Conservation (phyloP, 1,140 invertebrate genomes). For the Orchestia grillus region DNA sequence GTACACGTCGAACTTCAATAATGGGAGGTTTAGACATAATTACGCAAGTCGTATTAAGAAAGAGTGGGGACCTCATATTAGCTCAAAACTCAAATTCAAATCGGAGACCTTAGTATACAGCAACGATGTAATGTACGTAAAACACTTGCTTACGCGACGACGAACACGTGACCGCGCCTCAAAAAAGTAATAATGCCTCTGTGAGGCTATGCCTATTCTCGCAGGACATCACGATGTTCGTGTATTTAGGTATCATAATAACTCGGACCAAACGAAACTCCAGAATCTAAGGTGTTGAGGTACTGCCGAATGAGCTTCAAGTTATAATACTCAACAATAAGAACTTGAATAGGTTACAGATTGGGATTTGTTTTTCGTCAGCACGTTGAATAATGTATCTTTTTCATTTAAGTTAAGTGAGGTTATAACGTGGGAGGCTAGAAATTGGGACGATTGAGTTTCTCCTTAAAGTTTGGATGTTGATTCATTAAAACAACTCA, state of each 20-base stretch:
- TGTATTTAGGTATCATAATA: neutral
- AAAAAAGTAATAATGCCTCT: neutral
- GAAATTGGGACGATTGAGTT: neutral
- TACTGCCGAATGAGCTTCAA: neutral
- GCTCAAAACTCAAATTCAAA: neutral
- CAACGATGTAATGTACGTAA: no score
- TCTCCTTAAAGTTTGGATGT: neutral
- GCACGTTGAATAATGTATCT: neutral
- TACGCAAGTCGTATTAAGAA: neutral
- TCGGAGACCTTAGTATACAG: neutral
- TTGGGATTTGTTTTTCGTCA: neutral
- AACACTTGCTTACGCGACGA: neutral
- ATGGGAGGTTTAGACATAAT: neutral
- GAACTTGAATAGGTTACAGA: neutral
- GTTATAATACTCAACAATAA: neutral
- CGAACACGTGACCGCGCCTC: neutral
- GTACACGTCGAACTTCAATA: neutral
- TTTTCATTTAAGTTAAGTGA: neutral
- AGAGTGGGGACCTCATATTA: neutral
- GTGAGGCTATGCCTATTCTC: neutral
- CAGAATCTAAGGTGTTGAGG: neutral
- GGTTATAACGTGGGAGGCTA: neutral
- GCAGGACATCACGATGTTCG: neutral
- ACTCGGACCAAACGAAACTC: neutral
- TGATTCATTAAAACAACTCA: conserved; percentile 29